Base-by-base conservation (phyloP, 1,140 invertebrate genomes). In the Aphis craccivora region DNA sequence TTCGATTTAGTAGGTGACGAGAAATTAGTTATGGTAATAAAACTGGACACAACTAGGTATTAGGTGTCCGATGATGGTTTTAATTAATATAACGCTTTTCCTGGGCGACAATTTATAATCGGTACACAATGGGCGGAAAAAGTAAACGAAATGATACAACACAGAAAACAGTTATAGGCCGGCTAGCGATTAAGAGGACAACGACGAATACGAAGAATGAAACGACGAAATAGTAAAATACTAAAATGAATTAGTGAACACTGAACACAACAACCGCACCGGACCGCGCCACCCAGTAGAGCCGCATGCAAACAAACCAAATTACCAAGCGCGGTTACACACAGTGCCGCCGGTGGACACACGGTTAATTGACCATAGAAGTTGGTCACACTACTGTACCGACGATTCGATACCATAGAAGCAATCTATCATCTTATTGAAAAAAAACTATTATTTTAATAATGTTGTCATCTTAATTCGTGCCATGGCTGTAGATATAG, bases 231-330 rank as follows among this genome's bases (percentile, higher is more conserved):
- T 37, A 43, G 43, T 14, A 22, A 84, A n/a, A 91, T 37, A 43
- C 43, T 4, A 22, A 84, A 20, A 6, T 8, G 84, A 48, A 25
- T 48, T 20, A 22, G 45, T n/a, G 25, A 53, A 83, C 22, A 83
- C 43, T n/a, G 25, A 53, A 83, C 22, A 83, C 43, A 51, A 83
- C 43, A 83, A 30, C 45, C n/a, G 35, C 76, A 92, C 45, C 76
- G 45, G 48, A 92, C 91, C 76, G 76, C 91, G 45, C 91, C 60
- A 83, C 91, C 2, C 23, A 76, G 76, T 51, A 76, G 11, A 20
- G 30, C 37, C 20, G 25, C 55, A 84, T 40, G 20, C 91, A 92
- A 92, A 81, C 91, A 92, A 91, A 92, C 91, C 91, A 22, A 22
- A 30, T n/a, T n/a, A n/a, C n/a, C n/a, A n/a, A n/a, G n/a, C 30